A percentile compares a stretch with the other conserved stretches of the same genome.
Evolutionary conservation across 2,797 vertebrate species (phyloP).

Genomic region (Petrocephalus schoutedeni): DNA sequence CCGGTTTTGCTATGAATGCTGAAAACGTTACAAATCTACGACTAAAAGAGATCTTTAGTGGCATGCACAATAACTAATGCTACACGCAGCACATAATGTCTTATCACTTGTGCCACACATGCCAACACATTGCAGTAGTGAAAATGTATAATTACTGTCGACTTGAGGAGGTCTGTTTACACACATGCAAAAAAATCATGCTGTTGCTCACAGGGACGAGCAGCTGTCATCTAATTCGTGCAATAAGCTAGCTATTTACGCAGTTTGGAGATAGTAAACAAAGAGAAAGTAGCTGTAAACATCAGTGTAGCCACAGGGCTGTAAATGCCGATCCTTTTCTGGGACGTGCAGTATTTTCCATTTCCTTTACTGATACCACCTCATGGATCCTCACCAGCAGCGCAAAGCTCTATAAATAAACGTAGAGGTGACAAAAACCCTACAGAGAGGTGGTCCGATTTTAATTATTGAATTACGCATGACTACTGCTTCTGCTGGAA

Average conservation of each 20-base stretch:
- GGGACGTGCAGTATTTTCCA: not conserved
- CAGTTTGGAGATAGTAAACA: not conserved
- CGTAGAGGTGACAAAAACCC: conserved; percentile 31
- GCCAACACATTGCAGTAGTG: not conserved
- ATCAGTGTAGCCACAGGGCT: not conserved
- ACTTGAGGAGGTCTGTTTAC: not conserved
- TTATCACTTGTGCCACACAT: not conserved
- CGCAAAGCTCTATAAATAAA: conserved; percentile 21
- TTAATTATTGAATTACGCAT: conserved; percentile 65
- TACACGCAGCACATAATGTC: not conserved
- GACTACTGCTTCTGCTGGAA: conserved; percentile 52
- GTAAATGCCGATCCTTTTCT: not conserved
- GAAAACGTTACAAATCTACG: not conserved
- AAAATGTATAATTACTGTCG: conserved; percentile 7
- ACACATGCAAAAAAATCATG: not conserved
- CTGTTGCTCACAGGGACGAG: not conserved
- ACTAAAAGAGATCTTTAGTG: not conserved
- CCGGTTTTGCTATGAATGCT: not conserved
- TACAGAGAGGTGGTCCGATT: conserved; percentile 38
- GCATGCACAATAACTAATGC: not conserved
- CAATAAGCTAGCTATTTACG: not conserved
- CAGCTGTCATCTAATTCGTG: not conserved
- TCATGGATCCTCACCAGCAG: not conserved
- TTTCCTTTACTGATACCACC: not conserved
- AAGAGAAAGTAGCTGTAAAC: not conserved